phyloP scores from a whole-genome alignment of 2,797 vertebrate genomes.

The Tolypeutes matacus region DNA sequence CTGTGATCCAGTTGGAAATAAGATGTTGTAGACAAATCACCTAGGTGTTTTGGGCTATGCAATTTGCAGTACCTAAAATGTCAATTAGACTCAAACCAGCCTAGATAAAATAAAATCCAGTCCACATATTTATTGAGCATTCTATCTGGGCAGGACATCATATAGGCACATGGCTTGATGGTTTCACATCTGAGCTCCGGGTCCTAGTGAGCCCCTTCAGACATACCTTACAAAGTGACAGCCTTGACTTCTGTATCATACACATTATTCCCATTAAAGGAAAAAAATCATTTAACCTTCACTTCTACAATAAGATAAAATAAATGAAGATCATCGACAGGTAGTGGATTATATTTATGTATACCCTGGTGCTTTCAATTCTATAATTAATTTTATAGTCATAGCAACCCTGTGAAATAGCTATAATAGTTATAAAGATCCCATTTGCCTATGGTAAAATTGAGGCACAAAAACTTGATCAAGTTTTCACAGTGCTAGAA shows the following conservation, averaged over 20 bases:
- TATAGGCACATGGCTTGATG: background rate
- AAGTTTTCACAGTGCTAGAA: background rate
- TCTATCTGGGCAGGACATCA: background rate
- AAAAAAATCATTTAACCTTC: constrained; percentile 19
- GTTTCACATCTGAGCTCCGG: background rate
- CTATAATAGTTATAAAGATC: background rate
- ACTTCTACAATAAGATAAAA: constrained; percentile 13
- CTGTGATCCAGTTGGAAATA: constrained; percentile 18
- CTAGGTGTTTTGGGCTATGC: background rate
- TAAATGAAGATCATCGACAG: constrained; percentile 32
- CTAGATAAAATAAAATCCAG: constrained; percentile 32
- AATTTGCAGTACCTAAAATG: background rate
- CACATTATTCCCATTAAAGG: constrained; percentile 53
- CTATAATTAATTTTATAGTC: constrained; percentile 29
- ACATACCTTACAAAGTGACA: background rate
- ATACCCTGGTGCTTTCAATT: background rate
- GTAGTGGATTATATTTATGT: background rate
- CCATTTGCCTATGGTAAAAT: background rate
- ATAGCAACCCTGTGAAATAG: background rate
- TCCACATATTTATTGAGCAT: background rate
- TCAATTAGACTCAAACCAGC: background rate
- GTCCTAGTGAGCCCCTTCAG: background rate
- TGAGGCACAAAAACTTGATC: background rate
- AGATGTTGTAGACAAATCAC: background rate
- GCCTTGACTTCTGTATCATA: background rate